Evolutionary conservation across 2,888 invertebrate genomes (phyloP).

Genomic region (Tholera decimalis): DNA sequence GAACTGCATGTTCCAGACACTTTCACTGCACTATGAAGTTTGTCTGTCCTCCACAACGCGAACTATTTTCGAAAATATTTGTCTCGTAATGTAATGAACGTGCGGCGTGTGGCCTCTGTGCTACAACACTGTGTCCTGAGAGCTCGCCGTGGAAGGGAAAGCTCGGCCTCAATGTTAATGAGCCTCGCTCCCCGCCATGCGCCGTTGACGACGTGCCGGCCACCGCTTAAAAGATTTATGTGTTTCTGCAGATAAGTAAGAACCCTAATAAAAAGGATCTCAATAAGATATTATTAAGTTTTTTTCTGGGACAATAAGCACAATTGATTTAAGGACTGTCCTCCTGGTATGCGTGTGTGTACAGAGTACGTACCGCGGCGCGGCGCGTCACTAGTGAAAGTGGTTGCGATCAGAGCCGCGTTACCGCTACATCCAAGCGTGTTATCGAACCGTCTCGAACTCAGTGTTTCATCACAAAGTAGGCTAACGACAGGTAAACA

Average conservation of each 20-base stretch:
- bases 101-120: constrained; percentile 23
- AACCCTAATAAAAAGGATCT: background rate
- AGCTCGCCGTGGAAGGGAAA: constrained; percentile 63
- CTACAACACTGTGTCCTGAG: constrained; percentile 36
- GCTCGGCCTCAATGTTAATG: constrained; percentile 76
- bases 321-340: background rate
- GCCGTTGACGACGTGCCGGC: background rate
- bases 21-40: constrained; percentile 8
- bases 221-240: background rate
- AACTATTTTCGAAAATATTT: constrained; percentile 11
- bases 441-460: constrained; percentile 6
- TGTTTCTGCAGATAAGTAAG: no score
- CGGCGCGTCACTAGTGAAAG: constrained; percentile 33
- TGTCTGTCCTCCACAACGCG: constrained; percentile 5
- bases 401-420: background rate
- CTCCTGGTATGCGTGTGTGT: background rate
- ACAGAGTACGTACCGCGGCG: background rate
- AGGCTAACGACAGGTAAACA: background rate
- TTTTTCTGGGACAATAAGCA: background rate
- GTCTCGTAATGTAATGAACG: constrained; percentile 19
- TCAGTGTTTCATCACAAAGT: background rate
- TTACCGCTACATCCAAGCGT: constrained; percentile 7
- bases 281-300: background rate
- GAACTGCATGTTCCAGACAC: constrained; percentile 59
- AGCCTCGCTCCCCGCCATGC: constrained; percentile 40